phyloP scores from a whole-genome alignment of 2,888 invertebrate genomes.

The Halocaridina rubra region DNA sequence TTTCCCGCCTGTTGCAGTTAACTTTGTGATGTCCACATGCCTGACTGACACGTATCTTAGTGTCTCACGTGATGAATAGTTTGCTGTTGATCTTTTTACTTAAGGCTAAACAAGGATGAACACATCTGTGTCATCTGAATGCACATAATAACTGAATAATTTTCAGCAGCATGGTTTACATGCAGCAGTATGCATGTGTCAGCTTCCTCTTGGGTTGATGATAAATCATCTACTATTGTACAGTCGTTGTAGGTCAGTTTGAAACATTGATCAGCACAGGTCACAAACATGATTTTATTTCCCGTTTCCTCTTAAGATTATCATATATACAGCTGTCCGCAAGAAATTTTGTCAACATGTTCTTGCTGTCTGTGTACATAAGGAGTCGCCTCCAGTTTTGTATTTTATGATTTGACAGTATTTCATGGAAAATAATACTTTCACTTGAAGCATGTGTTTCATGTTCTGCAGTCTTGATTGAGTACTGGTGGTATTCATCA shows the following conservation, averaged over 20 bases:
- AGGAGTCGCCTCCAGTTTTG: constrained; percentile 3
- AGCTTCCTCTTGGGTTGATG: background rate
- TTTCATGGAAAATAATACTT: background rate
- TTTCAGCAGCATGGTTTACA: background rate
- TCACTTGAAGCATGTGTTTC: background rate
- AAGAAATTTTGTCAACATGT: too few species aligned
- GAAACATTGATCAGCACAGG: constrained; percentile 5
- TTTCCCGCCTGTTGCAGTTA: background rate
- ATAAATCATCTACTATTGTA: background rate
- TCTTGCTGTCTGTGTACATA: background rate
- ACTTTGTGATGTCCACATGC: background rate
- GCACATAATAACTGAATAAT: too few species aligned
- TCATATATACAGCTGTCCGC: background rate
- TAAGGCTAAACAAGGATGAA: too few species aligned
- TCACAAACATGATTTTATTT: constrained; percentile 2
- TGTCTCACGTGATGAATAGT: too few species aligned
- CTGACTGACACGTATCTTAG: too few species aligned
- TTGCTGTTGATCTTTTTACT: too few species aligned
- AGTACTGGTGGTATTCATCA: background rate
- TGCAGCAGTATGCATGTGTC: background rate
- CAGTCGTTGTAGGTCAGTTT: background rate
- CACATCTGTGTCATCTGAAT: background rate
- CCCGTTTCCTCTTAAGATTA: background rate
- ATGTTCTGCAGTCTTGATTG: constrained; percentile 10
- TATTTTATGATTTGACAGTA: background rate